These are phyloP conservation scores for Leucophenga varia DNA, from an alignment of 1,140 invertebrate genomes.

Conservation along the genomic window DNA sequence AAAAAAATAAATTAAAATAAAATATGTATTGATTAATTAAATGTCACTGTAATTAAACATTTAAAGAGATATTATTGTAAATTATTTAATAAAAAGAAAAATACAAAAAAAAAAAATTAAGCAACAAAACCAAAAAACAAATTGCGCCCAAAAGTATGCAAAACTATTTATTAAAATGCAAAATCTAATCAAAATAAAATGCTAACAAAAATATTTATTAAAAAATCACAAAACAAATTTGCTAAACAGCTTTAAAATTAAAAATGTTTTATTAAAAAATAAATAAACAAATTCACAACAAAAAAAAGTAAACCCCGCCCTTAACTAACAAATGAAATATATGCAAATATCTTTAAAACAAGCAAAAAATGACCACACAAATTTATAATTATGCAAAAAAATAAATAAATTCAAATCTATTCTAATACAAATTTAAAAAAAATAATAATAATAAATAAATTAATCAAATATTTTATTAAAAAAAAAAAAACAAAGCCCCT, in stretches of 20 bases:
- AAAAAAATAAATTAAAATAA: slow-evolving; percentile 40
- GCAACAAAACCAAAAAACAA: neutral
- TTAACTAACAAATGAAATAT: no score
- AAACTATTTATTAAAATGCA: slow-evolving; percentile 16
- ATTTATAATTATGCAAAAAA: no score
- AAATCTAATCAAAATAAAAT: slow-evolving; percentile 32
- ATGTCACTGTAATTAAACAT: slow-evolving; percentile 48
- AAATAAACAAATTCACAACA: no score
- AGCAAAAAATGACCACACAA: no score
- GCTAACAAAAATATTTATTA: slow-evolving; percentile 21
- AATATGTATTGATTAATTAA: slow-evolving; percentile 46
- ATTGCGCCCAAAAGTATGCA: slow-evolving; percentile 45
- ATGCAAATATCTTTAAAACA: no score
- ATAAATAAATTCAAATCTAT: no score
- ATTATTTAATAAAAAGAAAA: slow-evolving; percentile 25
- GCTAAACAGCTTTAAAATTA: slow-evolving; percentile 31
- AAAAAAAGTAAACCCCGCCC: no score
- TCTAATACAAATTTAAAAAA: no score
- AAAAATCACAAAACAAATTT: slow-evolving; percentile 12
- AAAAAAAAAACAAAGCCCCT: no score
- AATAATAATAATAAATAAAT: no score
- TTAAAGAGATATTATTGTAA: slow-evolving; percentile 20
- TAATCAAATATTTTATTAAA: no score
- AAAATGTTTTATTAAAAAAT: neutral
- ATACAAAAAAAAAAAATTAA: no score